Conservation (phyloP, 2,113 vertebrate genomes). For the Verasper variegatus region DNA sequence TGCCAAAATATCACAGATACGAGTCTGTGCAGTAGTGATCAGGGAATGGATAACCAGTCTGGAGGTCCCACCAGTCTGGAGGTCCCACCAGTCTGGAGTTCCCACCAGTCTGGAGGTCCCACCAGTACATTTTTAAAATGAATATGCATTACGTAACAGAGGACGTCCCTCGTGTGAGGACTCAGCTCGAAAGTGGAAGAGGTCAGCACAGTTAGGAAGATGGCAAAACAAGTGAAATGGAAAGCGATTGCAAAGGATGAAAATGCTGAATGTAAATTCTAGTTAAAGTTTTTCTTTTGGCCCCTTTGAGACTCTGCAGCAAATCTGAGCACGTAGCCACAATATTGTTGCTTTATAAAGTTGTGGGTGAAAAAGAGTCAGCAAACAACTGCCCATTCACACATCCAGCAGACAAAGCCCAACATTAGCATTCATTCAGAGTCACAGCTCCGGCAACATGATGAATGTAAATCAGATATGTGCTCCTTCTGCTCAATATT, state of each 20-base stretch:
- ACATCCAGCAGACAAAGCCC: slow-evolving; percentile 24
- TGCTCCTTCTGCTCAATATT: slow-evolving; percentile 7
- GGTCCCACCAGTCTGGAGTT: no score
- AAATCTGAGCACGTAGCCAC: background rate
- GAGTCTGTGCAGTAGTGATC: no score
- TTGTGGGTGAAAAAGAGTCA: slow-evolving; percentile 3
- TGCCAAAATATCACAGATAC: no score
- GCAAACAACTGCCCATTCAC: slow-evolving; percentile 11
- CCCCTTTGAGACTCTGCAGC: background rate
- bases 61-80: no score
- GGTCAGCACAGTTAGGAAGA: background rate
- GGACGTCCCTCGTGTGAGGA: background rate
- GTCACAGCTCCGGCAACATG: slow-evolving; percentile 5
- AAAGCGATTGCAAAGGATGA: slow-evolving; percentile 23
- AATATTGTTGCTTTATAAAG: slow-evolving; percentile 16
- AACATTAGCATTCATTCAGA: slow-evolving; percentile 12
- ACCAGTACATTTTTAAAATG: background rate
- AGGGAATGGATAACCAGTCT: no score
- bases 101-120: no score
- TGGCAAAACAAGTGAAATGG: background rate
- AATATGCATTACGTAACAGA: background rate
- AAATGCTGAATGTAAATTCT: background rate
- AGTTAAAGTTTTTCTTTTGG: background rate
- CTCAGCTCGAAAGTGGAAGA: background rate
- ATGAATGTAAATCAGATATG: slow-evolving; percentile 41